phyloP scores from a whole-genome alignment of 1,140 invertebrate genomes.

The Pollicipes pollicipes region DNA sequence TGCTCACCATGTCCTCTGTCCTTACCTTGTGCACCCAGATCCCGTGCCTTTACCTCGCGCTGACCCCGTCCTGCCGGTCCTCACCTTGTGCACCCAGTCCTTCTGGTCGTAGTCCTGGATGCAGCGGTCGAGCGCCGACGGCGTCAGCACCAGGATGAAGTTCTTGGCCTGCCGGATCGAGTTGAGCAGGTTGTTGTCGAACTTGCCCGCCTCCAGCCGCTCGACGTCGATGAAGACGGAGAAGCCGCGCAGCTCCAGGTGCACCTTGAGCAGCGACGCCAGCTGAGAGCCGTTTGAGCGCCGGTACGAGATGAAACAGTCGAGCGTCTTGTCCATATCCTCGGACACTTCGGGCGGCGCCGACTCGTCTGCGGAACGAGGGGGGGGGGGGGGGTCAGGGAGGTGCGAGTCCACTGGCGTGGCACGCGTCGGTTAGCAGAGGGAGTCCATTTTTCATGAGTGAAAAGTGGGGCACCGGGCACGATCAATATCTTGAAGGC shows the following conservation, averaged over 20 bases:
- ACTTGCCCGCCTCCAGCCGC: conserved; percentile 87
- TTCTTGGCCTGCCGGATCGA: conserved; percentile 92
- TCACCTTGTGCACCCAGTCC: conserved; percentile 95
- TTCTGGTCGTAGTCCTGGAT: conserved; percentile 61
- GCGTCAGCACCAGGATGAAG: conserved; percentile 89
- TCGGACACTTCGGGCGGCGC: conserved; percentile 25
- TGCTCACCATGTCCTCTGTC: too few species aligned
- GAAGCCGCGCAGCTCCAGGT: conserved; percentile 83
- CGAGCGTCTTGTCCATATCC: conserved; percentile 65
- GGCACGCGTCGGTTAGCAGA: too few species aligned
- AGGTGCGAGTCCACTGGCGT: too few species aligned
- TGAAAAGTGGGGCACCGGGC: too few species aligned
- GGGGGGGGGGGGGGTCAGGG: too few species aligned
- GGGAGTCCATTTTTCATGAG: too few species aligned
- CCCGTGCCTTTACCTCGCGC: too few species aligned
- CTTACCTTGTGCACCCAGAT: too few species aligned
- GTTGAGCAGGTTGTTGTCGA: conserved; percentile 91
- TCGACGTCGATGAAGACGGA: conserved; percentile 92
- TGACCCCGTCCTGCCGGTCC: too few species aligned
- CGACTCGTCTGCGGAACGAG: neutral
- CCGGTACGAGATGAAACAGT: conserved; percentile 96
- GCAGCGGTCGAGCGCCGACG: conserved; percentile 83
- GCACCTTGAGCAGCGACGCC: conserved; percentile 66
- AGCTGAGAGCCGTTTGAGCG: conserved; percentile 94
- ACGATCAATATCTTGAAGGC: too few species aligned